These are phyloP conservation scores for Trimorus sp. DNA, from an alignment of 2,888 invertebrate species.

Conservation along the genomic window DNA sequence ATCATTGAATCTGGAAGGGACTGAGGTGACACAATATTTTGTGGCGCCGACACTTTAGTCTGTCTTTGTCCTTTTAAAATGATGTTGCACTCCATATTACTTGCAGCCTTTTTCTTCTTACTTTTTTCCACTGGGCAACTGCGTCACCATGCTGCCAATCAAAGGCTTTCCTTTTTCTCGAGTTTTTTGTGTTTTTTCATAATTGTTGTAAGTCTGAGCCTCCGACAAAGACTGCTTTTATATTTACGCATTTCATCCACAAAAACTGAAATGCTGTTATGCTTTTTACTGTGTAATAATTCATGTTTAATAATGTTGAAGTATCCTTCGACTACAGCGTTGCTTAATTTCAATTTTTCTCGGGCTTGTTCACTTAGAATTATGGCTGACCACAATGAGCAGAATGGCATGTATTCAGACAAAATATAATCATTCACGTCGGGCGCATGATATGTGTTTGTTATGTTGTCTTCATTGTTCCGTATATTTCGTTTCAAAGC, in stretches of 20 bases:
- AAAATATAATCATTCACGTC: neutral
- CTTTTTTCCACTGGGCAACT: neutral
- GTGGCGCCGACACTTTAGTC: too few relatives aligned
- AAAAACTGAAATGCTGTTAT: neutral
- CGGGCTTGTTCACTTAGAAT: slow-evolving; percentile 4
- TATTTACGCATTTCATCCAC: neutral
- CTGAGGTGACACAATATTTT: too few relatives aligned
- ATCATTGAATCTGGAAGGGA: too few relatives aligned
- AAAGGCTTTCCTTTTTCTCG: neutral
- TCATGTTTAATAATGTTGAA: slow-evolving; percentile 8
- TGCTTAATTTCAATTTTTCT: slow-evolving; percentile 14
- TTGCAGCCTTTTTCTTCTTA: too few relatives aligned
- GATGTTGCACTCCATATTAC: too few relatives aligned
- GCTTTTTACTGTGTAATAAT: neutral
- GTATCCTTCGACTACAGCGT: slow-evolving; percentile 5
- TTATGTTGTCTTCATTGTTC: too few relatives aligned
- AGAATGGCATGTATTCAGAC: neutral
- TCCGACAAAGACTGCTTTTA: neutral
- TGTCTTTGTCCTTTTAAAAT: too few relatives aligned
- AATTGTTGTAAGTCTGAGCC: neutral
- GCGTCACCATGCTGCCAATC: slow-evolving; percentile 4
- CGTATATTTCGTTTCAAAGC: neutral
- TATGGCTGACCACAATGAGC: slow-evolving; percentile 1
- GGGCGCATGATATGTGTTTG: slow-evolving; percentile 1
- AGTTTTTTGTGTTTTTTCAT: neutral